Conservation (phyloP, 1,140 invertebrate genomes). For the Leguminivora glycinivorella region DNA sequence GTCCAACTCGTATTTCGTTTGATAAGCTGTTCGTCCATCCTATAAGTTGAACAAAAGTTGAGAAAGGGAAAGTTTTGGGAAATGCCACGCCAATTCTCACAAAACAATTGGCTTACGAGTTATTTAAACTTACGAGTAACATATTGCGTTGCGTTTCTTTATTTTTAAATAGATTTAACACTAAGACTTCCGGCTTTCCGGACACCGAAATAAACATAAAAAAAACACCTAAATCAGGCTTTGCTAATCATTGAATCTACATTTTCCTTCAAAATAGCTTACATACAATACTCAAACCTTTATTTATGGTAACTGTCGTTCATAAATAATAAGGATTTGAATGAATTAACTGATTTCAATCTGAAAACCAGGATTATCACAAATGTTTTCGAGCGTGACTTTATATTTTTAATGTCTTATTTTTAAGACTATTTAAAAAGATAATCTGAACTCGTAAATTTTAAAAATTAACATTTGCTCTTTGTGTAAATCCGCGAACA, state of each 20-base stretch:
- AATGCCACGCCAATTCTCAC: too few species aligned
- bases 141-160: neutral
- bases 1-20: too few species aligned
- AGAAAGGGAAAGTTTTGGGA: too few species aligned
- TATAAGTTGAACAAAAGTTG: too few species aligned
- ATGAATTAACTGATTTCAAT: conserved; percentile 7
- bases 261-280: neutral
- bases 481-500: conserved; percentile 4
- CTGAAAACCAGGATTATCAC: neutral
- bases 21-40: too few species aligned
- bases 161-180: neutral
- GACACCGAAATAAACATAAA: neutral
- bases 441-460: conserved; percentile 14
- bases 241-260: neutral
- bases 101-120: neutral
- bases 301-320: neutral
- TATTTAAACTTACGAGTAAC: neutral
- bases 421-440: conserved; percentile 4
- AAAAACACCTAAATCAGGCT: neutral
- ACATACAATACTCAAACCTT: neutral
- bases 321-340: neutral
- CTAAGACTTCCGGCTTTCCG: neutral
- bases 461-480: neutral
- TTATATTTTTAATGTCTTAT: conserved; percentile 17
- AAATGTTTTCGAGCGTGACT: conserved; percentile 3